These are phyloP conservation scores for Lithophane semibrunnea DNA, from an alignment of 2,888 invertebrate genomes.

Conservation along the genomic window DNA sequence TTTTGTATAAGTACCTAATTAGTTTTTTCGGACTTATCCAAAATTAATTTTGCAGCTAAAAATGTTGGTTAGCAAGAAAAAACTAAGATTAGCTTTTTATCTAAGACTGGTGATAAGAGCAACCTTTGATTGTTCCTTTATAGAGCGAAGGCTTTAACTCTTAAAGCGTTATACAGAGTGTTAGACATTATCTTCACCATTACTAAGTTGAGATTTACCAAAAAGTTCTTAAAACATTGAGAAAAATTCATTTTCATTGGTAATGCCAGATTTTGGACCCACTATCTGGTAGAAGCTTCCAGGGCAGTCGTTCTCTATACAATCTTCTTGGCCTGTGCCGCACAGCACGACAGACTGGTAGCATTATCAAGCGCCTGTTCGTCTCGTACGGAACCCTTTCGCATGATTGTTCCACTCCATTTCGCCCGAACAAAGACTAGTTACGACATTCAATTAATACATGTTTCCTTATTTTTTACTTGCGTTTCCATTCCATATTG, in stretches of 20 bases:
- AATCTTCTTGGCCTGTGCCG: not conserved
- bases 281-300: not conserved
- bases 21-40: not conserved
- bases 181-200: not conserved
- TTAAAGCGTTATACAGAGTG: not conserved
- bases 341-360: not conserved
- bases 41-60: not conserved
- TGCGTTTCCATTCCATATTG: slow-evolving; percentile 47
- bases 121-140: no score
- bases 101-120: not conserved
- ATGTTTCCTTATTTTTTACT: slow-evolving; percentile 61
- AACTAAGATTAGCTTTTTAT: not conserved
- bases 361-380: slow-evolving; percentile 32
- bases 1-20: slow-evolving; percentile 11
- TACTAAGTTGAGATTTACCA: no score
- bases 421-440: slow-evolving; percentile 58
- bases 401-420: slow-evolving; percentile 62
- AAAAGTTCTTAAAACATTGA: not conserved
- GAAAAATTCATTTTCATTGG: not conserved
- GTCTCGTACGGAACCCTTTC: slow-evolving; percentile 51
- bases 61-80: not conserved
- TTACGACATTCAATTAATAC: slow-evolving; percentile 65
- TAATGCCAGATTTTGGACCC: not conserved
- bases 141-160: not conserved
- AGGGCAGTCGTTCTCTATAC: not conserved